These are phyloP conservation scores for Aurelia sp. DNA, from an alignment of 30 jellyfish, hydroid and myxozoan genomes.

Conservation along the genomic window DNA sequence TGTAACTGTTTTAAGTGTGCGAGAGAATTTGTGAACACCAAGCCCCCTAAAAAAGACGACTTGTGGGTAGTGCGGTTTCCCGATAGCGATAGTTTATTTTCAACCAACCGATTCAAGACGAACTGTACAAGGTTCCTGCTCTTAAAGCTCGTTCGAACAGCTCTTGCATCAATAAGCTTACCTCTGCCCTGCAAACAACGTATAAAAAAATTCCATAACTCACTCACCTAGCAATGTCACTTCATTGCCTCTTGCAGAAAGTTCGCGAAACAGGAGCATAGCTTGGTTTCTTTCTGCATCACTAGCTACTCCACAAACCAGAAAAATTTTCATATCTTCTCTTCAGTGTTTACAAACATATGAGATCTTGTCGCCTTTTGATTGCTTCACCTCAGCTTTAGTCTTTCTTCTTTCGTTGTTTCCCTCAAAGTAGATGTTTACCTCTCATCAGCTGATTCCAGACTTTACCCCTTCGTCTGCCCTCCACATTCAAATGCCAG, in stretches of 20 bases:
- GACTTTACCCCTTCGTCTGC: background rate
- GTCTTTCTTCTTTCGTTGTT: background rate
- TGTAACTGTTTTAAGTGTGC: too few relatives aligned
- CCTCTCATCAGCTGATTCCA: background rate
- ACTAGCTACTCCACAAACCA: conserved; percentile 75
- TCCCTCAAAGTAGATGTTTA: background rate
- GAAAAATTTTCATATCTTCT: conserved; percentile 35
- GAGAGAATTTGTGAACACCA: too few relatives aligned
- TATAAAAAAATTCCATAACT: background rate
- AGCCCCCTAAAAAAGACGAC: too few relatives aligned
- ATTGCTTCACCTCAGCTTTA: conserved; percentile 8
- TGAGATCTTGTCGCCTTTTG: background rate
- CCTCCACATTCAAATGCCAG: background rate
- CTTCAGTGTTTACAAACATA: background rate
- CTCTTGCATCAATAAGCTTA: too few relatives aligned
- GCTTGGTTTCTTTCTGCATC: conserved; percentile 83
- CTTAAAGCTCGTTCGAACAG: background rate
- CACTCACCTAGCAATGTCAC: conserved; percentile 80
- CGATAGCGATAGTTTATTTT: too few relatives aligned
- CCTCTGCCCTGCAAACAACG: background rate
- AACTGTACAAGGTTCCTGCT: background rate
- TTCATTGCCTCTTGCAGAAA: conserved; percentile 85
- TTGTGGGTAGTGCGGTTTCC: too few relatives aligned
- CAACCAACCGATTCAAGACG: background rate
- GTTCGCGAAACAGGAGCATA: conserved; percentile 72